phyloP scores from a whole-genome alignment of 2,888 invertebrate species.

The Meghimatium bilineatum region DNA sequence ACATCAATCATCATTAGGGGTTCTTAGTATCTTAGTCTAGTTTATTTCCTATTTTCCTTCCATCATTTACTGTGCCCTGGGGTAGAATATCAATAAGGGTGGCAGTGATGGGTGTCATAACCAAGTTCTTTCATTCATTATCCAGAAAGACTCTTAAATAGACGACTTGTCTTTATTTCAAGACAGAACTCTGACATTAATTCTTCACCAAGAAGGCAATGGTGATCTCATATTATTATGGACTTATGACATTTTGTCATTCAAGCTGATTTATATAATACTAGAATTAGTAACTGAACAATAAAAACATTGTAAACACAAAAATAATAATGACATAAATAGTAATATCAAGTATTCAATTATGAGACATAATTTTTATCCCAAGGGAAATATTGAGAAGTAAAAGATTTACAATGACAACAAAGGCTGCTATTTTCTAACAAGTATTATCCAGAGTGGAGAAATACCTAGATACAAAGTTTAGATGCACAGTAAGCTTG shows the following conservation, averaged over 20 bases:
- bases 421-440: too few relatives aligned
- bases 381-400: not conserved
- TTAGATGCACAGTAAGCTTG: too few relatives aligned
- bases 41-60: conserved; percentile 22
- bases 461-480: too few relatives aligned
- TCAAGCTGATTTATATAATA: not conserved
- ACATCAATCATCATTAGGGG: conserved; percentile 20
- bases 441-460: too few relatives aligned
- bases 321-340: not conserved
- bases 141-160: conserved; percentile 2
- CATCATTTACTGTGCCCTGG: not conserved
- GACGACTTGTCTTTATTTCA: conserved; percentile 20
- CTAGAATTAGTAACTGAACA: too few relatives aligned
- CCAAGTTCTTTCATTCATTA: conserved; percentile 3
- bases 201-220: not conserved
- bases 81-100: conserved; percentile 18
- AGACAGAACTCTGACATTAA: conserved; percentile 22
- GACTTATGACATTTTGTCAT: conserved; percentile 10
- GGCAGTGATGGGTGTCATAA: conserved; percentile 8
- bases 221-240: not conserved
- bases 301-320: not conserved
- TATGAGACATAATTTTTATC: not conserved
- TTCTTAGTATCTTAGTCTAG: not conserved
- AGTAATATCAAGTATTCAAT: not conserved
- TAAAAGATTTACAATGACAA: not conserved